Evolutionary conservation across 2,797 vertebrate genomes (phyloP).

Genomic region (Bryconaethiops microstoma): DNA sequence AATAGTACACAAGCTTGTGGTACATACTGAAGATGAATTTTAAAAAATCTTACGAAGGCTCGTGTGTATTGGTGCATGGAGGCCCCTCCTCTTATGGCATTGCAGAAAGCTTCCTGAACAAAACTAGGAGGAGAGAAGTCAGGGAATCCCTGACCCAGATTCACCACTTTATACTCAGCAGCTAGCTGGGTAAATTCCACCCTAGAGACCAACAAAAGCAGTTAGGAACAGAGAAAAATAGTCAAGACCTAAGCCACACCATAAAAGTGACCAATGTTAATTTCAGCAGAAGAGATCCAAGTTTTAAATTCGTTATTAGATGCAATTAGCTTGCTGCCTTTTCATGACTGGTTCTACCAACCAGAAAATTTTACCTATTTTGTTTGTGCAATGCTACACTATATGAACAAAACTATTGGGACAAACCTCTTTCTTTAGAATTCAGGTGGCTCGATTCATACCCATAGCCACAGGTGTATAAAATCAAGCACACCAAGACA

Average conservation of each 20-base stretch:
- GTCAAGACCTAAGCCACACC: neutral
- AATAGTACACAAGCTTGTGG: neutral
- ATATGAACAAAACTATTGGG: too few relatives aligned
- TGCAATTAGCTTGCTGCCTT: neutral
- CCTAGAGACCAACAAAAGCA: constrained; percentile 73
- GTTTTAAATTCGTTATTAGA: neutral
- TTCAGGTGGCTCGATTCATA: too few relatives aligned
- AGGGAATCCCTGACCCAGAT: constrained; percentile 94
- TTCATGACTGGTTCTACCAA: too few relatives aligned
- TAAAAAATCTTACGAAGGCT: constrained; percentile 82
- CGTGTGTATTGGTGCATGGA: constrained; percentile 92
- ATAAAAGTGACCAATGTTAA: neutral
- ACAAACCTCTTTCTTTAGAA: too few relatives aligned
- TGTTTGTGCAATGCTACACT: too few relatives aligned
- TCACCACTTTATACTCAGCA: constrained; percentile 81
- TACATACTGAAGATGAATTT: neutral
- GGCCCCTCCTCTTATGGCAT: constrained; percentile 74
- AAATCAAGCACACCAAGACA: too few relatives aligned
- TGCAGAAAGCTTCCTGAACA: constrained; percentile 80
- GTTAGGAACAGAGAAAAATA: constrained; percentile 18
- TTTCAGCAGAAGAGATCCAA: neutral
- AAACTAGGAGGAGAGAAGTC: constrained; percentile 89
- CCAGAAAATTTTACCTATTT: too few relatives aligned
- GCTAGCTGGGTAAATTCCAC: constrained; percentile 84
- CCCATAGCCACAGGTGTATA: too few relatives aligned